Evolutionary conservation across 2,113 vertebrate species (phyloP), one percentile per base, ranked within the genome.

Genomic region (Cariama cristata): DNA sequence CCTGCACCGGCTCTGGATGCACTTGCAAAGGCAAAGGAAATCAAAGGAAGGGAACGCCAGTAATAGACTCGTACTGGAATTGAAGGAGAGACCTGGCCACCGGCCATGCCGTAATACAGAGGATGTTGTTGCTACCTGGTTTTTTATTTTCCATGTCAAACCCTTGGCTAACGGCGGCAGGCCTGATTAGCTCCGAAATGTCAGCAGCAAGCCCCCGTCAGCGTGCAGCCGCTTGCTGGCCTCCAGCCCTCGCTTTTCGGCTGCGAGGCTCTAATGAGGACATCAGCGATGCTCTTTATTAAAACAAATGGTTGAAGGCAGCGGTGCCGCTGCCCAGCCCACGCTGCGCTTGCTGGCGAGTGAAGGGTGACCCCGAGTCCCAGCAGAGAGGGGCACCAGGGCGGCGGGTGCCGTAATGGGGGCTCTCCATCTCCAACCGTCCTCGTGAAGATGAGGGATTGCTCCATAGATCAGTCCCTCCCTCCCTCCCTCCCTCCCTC

Each of bases 321-420:
- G 52, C 6, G 1, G 1, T 9, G 20, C 21, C 0, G 2, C 67
- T 55, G 62, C 40, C 38, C 73, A 58, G 73, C 52, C 33, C 52
- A 11, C 0, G 1, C 84, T 8, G 14, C 0, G 1, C 79, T 35
- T 16, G 20, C 63, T 56, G 52, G 7, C 0, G 2, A 72, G 80
- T 1, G 0, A 52, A 22, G 1, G 6, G 42, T 63, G 66, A 56
- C 66, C 33, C 75, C 1, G 1, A 67, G 53, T 9, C 44, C 30
- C 2, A 1, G 64, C 42, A n/a, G 21, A 59, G 40, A 38, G 38
- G 0, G 1, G 21, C 1, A 1, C 44, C 15, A 1, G 20, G 42
- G 63, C 0, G 1, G 45, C 18, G 87, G 40, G 52, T 38, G 55
- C 55, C 6, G 0, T 16, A 27, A 17, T 2, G 21, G 60, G 66